Conservation (phyloP, 2,113 vertebrate genomes). For the Barbus barbus region DNA sequence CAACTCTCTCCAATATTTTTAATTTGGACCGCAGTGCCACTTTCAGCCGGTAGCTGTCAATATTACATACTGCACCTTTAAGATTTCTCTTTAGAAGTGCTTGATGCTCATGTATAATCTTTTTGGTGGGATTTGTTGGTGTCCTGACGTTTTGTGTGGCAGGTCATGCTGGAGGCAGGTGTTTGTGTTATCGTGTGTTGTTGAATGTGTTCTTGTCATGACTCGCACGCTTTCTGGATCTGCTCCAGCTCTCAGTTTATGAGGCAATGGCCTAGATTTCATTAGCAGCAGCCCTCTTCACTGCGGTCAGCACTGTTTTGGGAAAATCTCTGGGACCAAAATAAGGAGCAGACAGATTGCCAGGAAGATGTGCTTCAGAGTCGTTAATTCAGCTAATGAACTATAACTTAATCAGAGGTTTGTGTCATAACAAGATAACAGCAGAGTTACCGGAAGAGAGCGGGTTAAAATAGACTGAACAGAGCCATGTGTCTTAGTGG, state of each 20-base stretch:
- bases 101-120: neutral
- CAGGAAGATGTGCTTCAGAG: neutral
- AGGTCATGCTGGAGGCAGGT: neutral
- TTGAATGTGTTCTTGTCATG: too few relatives aligned
- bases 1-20: too few relatives aligned
- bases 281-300: constrained; percentile 50
- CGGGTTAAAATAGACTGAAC: neutral
- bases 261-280: constrained; percentile 62
- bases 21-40: neutral
- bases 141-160: too few relatives aligned
- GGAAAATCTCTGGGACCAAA: constrained; percentile 5
- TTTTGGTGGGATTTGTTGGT: neutral
- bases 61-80: neutral
- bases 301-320: constrained; percentile 60
- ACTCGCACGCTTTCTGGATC: constrained; percentile 48
- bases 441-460: neutral
- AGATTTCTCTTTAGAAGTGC: neutral
- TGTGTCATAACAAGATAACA: neutral
- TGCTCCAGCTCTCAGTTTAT: constrained; percentile 62
- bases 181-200: too few relatives aligned
- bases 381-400: neutral
- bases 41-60: too few relatives aligned
- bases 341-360: neutral
- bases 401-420: too few relatives aligned
- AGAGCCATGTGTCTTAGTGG: neutral